phyloP scores from a whole-genome alignment of 2,888 invertebrate species.

The Scaptomyza tumidula region DNA sequence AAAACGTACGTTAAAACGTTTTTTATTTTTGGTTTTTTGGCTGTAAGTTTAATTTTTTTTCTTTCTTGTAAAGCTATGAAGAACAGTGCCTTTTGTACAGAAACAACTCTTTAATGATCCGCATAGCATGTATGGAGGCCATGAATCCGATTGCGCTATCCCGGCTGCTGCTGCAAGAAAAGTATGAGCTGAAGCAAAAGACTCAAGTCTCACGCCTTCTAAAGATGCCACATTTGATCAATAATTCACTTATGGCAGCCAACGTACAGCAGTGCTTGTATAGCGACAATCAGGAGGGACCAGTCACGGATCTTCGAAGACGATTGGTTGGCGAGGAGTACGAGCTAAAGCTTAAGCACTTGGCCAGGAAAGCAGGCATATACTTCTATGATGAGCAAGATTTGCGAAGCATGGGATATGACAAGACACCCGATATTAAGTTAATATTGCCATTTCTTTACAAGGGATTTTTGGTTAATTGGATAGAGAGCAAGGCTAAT shows the following conservation, averaged over 20 bases:
- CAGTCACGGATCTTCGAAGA: constrained; percentile 91
- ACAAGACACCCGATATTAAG: constrained; percentile 97
- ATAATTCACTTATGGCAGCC: constrained; percentile 75
- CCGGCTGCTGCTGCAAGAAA: constrained; percentile 79
- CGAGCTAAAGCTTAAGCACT: constrained; percentile 87
- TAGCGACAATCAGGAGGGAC: constrained; percentile 94
- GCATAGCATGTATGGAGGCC: constrained; percentile 71
- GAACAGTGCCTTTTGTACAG: constrained; percentile 49
- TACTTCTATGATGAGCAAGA: constrained; percentile 91
- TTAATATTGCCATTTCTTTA: constrained; percentile 94
- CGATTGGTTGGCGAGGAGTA: constrained; percentile 93
- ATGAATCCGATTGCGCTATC: constrained; percentile 80
- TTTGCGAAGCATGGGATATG: constrained; percentile 92
- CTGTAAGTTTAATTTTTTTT: not conserved
- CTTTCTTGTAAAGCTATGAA: constrained; percentile 61
- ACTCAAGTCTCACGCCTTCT: constrained; percentile 75
- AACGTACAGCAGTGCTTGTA: constrained; percentile 88
- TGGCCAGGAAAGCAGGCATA: constrained; percentile 86
- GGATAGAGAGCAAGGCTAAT: constrained; percentile 98
- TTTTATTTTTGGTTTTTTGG: not conserved
- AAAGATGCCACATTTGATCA: constrained; percentile 81
- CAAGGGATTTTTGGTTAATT: constrained; percentile 93
- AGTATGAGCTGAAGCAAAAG: constrained; percentile 74
- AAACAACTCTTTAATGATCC: constrained; percentile 68
- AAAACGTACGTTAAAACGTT: constrained; percentile 63